Evolutionary conservation across 2,797 vertebrate species (phyloP), one percentile per base, ranked within the genome.

Genomic region (Melanotaenia maccullochi): DNA sequence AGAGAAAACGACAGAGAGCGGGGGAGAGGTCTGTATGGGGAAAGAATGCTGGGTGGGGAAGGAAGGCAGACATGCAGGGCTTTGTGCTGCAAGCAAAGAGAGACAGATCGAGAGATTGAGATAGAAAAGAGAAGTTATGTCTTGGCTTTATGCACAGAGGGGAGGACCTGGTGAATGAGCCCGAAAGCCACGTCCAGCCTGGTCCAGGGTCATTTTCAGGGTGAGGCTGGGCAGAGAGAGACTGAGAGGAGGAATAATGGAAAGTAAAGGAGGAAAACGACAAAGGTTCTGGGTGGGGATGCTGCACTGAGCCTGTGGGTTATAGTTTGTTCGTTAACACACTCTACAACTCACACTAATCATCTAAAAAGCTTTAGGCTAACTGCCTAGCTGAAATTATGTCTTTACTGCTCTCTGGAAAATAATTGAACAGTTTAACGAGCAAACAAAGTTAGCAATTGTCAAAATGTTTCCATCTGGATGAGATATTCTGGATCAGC

Each of bases 11-110:
- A 71, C 74, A 81, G 85, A 75, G 92, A 79, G 88, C 71, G 83
- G 90, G 87, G 90, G 91, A 92, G 92, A 87, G 85, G 86, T 90
- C 92, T 94, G 90, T 89, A 90, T 92, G 93, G 94, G 95, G 95
- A 94, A 96, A 95, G 95, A 96, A 96, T 95, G 95, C 88, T 94
- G 95, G 95, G 96, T 95, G 95, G 95, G 94, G 95, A 96, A 95
- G 94, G 94, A 94, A 96, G 95, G 94, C 87, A 92, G 93, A 94
- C 94, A 94, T 81, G 87, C 86, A 89, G 87, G 91, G 91, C 93
- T 95, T 93, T 94, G 95, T 96, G 94, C 93, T 95, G 89, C 95
- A 95, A 95, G 94, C 92, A 93, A 92, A 89, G 81, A 92, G 85
- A 89, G 72, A 76, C 71, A 78, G 85, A 89, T 73, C 28, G 78